Evolutionary conservation across 2,113 vertebrate species (phyloP).

Genomic region (Atrichornis clamosus): DNA sequence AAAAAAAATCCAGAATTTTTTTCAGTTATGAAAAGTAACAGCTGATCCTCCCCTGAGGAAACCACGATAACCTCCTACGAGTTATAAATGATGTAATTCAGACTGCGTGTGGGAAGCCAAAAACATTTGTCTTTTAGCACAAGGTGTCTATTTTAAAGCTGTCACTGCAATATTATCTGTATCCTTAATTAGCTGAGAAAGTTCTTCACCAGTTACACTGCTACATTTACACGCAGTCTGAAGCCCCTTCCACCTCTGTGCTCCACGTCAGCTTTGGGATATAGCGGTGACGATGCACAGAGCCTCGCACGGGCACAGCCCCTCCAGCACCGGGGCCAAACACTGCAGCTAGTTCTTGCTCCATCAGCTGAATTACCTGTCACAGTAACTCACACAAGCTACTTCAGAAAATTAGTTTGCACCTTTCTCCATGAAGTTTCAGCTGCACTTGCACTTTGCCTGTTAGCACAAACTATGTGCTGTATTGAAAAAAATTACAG

Average conservation of each 20-base stretch:
- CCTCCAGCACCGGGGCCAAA: not conserved
- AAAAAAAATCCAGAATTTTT: not conserved
- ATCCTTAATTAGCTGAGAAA: slow-evolving; percentile 53
- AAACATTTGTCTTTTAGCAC: slow-evolving; percentile 73
- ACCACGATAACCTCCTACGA: slow-evolving; percentile 70
- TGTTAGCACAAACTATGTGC: not conserved
- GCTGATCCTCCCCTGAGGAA: slow-evolving; percentile 71
- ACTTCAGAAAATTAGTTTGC: not conserved
- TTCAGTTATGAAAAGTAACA: slow-evolving; percentile 59
- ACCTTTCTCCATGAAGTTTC: not conserved
- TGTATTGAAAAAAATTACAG: not conserved
- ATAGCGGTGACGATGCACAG: fast-evolving
- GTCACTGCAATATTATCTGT: slow-evolving; percentile 48
- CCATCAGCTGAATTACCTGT: not conserved
- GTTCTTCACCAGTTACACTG: not conserved
- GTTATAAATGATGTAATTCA: slow-evolving; percentile 69
- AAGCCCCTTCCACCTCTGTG: not conserved
- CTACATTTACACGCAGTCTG: not conserved
- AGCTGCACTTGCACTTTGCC: not conserved
- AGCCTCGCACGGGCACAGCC: not conserved
- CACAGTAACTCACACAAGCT: not conserved
- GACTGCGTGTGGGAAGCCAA: slow-evolving; percentile 65
- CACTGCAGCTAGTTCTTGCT: not conserved
- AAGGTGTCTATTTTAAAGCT: slow-evolving; percentile 72
- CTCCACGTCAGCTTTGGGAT: not conserved